Conservation (phyloP, 1,140 invertebrate species). For the Drosophila grimshawi region DNA sequence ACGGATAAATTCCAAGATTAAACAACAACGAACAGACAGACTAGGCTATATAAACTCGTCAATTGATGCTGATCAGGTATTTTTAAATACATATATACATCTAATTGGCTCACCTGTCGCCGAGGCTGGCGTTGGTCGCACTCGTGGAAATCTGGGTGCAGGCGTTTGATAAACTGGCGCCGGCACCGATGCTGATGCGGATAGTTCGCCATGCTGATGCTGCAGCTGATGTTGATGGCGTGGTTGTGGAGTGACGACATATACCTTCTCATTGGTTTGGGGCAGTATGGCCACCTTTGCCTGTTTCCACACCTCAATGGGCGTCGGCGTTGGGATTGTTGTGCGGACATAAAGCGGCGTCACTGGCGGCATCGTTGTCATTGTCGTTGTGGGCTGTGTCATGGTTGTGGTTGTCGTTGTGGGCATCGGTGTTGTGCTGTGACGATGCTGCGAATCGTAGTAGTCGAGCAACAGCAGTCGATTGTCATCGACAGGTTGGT, state of each 20-base stretch:
- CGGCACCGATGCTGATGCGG: constrained; percentile 43
- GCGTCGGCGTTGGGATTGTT: constrained; percentile 31
- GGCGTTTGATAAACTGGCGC: constrained; percentile 85
- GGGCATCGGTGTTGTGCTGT: constrained; percentile 23
- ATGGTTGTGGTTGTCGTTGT: constrained; percentile 32
- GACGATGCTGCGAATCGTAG: constrained; percentile 33
- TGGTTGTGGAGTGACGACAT: constrained; percentile 90
- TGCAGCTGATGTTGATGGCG: constrained; percentile 51
- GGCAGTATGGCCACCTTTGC: constrained; percentile 89
- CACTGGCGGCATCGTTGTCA: constrained; percentile 43
- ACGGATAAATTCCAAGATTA: too few species aligned
- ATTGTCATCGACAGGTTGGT: constrained; percentile 71
- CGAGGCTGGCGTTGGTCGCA: constrained; percentile 86
- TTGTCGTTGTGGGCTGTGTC: background rate
- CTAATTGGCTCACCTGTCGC: constrained; percentile 27
- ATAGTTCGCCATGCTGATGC: constrained; percentile 12
- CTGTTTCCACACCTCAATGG: constrained; percentile 87
- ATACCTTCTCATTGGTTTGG: constrained; percentile 90
- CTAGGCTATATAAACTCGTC: too few species aligned
- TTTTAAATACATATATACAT: too few species aligned
- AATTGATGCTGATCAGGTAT: too few species aligned
- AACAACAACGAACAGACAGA: too few species aligned
- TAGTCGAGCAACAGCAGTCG: constrained; percentile 58
- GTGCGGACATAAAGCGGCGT: constrained; percentile 64
- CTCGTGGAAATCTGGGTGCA: constrained; percentile 86